Evolutionary conservation across 2,888 invertebrate genomes (phyloP), one percentile per base, ranked within the genome.

Genomic region (Drosophila suboccidentalis): DNA sequence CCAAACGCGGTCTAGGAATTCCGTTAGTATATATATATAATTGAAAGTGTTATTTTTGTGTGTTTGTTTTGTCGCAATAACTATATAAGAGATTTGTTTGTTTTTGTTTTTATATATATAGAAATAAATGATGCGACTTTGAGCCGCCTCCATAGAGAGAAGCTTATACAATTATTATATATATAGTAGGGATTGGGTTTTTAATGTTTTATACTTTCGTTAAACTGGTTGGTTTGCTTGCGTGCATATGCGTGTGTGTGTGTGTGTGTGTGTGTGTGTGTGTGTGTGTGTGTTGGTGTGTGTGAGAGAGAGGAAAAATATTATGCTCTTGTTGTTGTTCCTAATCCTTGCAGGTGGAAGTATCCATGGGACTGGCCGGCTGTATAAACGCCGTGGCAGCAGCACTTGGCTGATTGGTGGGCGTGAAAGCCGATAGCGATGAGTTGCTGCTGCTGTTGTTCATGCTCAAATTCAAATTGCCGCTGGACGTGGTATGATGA

Each of bases 281-380:
- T 46, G 47, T 17, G 38, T 55, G 65, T 80, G 59, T 66, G 68
- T 66, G 41, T 19, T n/a, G n/a, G n/a, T n/a, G n/a, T n/a, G n/a
- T n/a, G n/a, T n/a, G n/a, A 26, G 46, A 29, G 43, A n/a, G 17
- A 15, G 36, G 26, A 32, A 19, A 29, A 49, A 32, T 13, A 32
- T 13, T 32, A 39, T 53, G 13, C 15, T 22, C 22, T 10, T 51
- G 51, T 46, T 19, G 32, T 17, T 29, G 41, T 13, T 47, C 43
- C 89, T 94, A 95, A 90, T 95, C 95, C 91, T 94, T 94, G 82
- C 94, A 94, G 70, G 93, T 91, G 70, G 95, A 95, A 61, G 95
- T 95, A 93, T 96, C 96, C 96, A 96, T 96, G 55, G 96, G 96
- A 93, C 95, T 96, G 92, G 95, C 95, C 71, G 95, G 95, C 92